Base-by-base conservation (phyloP, 2,113 vertebrate genomes). In the Hippocampus comes region DNA sequence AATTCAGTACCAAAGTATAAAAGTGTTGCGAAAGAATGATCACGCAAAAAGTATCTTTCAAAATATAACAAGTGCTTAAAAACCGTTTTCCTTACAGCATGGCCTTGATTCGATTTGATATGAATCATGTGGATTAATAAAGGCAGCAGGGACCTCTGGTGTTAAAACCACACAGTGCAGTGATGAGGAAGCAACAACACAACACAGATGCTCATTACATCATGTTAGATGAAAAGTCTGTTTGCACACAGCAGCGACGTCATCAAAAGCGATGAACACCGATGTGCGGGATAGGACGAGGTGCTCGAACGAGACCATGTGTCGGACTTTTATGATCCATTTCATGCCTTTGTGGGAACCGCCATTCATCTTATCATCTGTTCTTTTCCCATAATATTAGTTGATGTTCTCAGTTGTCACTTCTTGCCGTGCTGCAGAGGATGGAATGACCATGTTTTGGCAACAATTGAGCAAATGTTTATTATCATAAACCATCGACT, bases 391-490 rank as follows among this genome's bases (percentile, higher is more conserved):
- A 60, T 8, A 60, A 60, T 60, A 60, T 60, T 27, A 30, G 25
- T 60, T 12, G 30, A 60, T 60, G 57, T 60, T 30, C 57, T 60
- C 57, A 30, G 10, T 15, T 60, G 12, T 60, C 57, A 60, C 57
- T 30, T 30, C 57, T 25, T 30, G 57, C 57, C 1, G 27, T 2
- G 25, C 23, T 9, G 57, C 5, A 56, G 63, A 65, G 49, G 59
- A 48, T 74, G 21, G 18, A 21, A 49, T 70, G 51, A 49, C 63
- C 7, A 10, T 78, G 73, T 73, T 80, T 76, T 76, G 21, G 51
- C 51, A 9, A 53, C 51, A n/a, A n/a, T 21, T 9, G 18, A n/a
- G 51, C 51, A 53, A 21, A 2, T 53, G 51, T 53, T 53, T 53
- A 53, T 53, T 9, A 53, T 53, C 21, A 9, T 53, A 1, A 53